A percentile compares a stretch with the other conserved stretches of the same genome.
Conservation (phyloP, 2,888 invertebrate species). For the Amphipoea oculea region DNA sequence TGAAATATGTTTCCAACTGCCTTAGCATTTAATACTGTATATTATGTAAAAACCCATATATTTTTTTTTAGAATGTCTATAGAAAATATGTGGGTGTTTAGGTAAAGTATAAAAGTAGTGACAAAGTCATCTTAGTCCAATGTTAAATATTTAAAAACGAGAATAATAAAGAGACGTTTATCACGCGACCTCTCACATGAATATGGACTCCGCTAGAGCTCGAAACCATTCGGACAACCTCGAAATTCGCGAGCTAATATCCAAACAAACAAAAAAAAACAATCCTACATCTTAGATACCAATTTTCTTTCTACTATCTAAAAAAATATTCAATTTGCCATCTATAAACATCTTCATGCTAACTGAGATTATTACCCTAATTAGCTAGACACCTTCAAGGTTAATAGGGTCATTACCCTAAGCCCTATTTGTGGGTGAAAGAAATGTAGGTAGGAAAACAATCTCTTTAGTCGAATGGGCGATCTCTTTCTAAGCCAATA, state of each 20-base stretch:
- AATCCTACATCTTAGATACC: background rate
- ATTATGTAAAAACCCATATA: constrained; percentile 13
- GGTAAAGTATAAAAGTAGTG: background rate
- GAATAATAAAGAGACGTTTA: background rate
- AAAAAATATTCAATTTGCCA: background rate
- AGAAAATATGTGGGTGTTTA: background rate
- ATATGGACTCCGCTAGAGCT: background rate
- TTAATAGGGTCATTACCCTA: background rate
- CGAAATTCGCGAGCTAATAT: background rate
- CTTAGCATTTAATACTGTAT: constrained; percentile 39
- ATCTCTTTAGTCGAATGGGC: constrained; percentile 32
- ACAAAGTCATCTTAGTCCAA: constrained; percentile 23
- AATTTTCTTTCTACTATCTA: background rate
- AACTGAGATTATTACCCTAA: background rate
- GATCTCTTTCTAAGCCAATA: constrained; percentile 77
- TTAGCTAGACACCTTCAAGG: background rate
- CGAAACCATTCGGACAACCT: background rate
- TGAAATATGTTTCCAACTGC: constrained; percentile 25
- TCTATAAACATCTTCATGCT: background rate
- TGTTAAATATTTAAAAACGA: constrained; percentile 8
- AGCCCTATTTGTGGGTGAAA: background rate
- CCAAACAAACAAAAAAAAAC: background rate
- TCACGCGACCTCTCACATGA: background rate
- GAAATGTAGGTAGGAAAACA: constrained; percentile 27
- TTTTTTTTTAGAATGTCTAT: background rate